Conservation (phyloP, 2,888 invertebrate species). For the Monoplex corrugatus region DNA sequence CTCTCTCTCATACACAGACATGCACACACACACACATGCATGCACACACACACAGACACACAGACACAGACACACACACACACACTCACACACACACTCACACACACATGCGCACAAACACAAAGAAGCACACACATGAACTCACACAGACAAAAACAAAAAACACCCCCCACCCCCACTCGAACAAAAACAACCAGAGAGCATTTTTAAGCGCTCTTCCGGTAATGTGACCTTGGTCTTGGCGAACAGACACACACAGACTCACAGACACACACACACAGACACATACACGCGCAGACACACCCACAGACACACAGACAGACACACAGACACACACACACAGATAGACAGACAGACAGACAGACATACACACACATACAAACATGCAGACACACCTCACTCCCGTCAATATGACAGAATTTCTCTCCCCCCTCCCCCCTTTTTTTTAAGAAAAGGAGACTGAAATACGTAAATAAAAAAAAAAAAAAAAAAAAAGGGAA, state of each 20-base stretch:
- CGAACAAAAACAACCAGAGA: not conserved
- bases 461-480: too few species aligned
- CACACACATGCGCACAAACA: not conserved
- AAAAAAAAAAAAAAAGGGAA: too few species aligned
- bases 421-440: too few species aligned
- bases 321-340: not conserved
- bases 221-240: too few species aligned
- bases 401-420: too few species aligned
- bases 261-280: not conserved
- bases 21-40: not conserved
- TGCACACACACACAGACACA: not conserved
- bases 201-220: too few species aligned
- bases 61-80: slow-evolving; percentile 1
- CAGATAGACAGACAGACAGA: too few species aligned
- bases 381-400: too few species aligned
- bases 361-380: too few species aligned
- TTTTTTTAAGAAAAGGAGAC: too few species aligned
- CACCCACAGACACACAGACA: not conserved
- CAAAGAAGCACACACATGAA: not conserved
- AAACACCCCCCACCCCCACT: not conserved
- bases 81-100: not conserved
- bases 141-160: too few species aligned
- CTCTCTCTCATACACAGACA: too few species aligned
- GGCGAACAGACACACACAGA: not conserved
- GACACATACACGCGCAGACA: not conserved